phyloP scores from a whole-genome alignment of 2,113 vertebrate genomes.

The Clarias magur region DNA sequence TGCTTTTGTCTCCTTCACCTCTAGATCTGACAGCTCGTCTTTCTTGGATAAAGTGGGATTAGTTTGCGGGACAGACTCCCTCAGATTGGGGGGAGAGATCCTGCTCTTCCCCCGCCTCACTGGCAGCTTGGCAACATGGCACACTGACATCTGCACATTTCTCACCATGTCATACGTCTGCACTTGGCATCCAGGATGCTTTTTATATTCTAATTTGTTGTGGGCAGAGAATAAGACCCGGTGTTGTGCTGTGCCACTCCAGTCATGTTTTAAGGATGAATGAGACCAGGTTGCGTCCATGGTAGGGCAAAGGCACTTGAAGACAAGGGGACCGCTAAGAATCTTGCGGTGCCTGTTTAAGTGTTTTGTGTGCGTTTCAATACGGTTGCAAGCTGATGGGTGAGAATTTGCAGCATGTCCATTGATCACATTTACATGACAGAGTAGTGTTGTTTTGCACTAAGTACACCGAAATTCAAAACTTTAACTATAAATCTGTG shows the following conservation, averaged over 20 bases:
- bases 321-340: constrained; percentile 34
- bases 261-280: constrained; percentile 54
- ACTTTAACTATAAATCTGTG: neutral
- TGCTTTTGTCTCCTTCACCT: constrained; percentile 57
- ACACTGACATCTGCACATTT: constrained; percentile 71
- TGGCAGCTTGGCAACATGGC: constrained; percentile 47
- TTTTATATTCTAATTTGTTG: constrained; percentile 74
- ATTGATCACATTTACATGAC: constrained; percentile 26
- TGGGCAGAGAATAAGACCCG: constrained; percentile 64
- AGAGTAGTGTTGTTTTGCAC: constrained; percentile 39
- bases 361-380: constrained; percentile 46
- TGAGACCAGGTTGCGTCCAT: constrained; percentile 37
- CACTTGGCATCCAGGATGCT: constrained; percentile 53
- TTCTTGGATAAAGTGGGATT: constrained; percentile 86
- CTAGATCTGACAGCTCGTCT: constrained; percentile 83
- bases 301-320: constrained; percentile 56
- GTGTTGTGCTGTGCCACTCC: constrained; percentile 59
- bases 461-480: neutral
- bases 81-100: neutral
- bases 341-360: constrained; percentile 27
- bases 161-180: constrained; percentile 68
- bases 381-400: constrained; percentile 26
- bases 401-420: constrained; percentile 8
- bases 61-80: constrained; percentile 51
- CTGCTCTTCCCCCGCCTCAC: constrained; percentile 48